Base-by-base conservation (phyloP, 2,888 invertebrate genomes). In the Mesorhabditis belari region DNA sequence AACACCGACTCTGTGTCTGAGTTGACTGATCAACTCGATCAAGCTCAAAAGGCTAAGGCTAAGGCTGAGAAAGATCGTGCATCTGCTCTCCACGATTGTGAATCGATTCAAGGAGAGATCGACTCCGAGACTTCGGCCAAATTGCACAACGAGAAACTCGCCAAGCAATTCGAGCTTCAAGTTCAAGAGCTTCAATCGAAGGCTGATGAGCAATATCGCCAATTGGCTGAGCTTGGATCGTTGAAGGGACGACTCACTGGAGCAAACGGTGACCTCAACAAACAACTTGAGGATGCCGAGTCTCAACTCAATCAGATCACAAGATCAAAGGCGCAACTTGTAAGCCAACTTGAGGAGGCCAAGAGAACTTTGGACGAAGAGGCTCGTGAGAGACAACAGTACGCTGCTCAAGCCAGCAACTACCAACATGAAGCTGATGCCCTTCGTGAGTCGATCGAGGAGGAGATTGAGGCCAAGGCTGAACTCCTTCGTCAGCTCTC, bases 21-120 rank as follows among this genome's bases (percentile, higher is more conserved):
- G 86, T 92, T 99, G 91, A 92, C 94, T 79, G 98, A 99, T 86
- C 96, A 98, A 86, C 91, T 98, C 85, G 98, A 99, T 86, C 94
- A 95, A 84, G 89, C 98, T 84, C 95, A 95, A 89, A 98, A 98
- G 85, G 88, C 92, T 84, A 98, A 96, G 87, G 91, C 92, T 83
- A 96, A 94, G 95, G 93, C 76, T 65, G 76, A 77, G 71, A 77
- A 98, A 88, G 96, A 98, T 86, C 93, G 92, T 87, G 88, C 90
- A 85, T 91, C 91, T 86, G 89, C 92, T 87, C 91, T 90, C 86
- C 90, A 89, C 85, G 95, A 98, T 87, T 87, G 92, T 86, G 95
- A 96, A 86, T 96, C 96, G 86, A 89, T 94, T 84, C 91, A 93
- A 83, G 90, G 90, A 82, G 90, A 92, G 84, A 88, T 94, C 85